Percentiles rank a stretch among this genome's conserved stretches.
Evolutionary conservation across 2,797 vertebrate species (phyloP).

Genomic region (Anguilla megastoma): DNA sequence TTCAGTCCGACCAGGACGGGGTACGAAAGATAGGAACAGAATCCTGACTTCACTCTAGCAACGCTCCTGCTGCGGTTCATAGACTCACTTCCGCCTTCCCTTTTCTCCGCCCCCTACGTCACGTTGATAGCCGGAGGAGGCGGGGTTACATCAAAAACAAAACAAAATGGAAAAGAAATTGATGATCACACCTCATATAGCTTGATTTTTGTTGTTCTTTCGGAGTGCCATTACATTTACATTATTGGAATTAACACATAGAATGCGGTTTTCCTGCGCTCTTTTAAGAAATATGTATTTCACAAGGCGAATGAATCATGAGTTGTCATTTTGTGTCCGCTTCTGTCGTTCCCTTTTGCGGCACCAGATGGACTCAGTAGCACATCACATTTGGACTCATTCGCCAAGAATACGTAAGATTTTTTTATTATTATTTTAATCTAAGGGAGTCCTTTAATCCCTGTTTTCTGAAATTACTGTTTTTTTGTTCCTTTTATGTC

Average conservation of each 20-base stretch:
- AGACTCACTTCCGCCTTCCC: constrained; percentile 44
- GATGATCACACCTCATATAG: neutral
- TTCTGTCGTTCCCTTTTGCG: neutral
- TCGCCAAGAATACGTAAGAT: neutral
- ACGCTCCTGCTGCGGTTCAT: constrained; percentile 30
- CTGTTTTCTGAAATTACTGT: neutral
- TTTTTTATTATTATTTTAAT: neutral
- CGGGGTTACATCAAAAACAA: constrained; percentile 16
- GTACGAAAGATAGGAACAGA: constrained; percentile 14
- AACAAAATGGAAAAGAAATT: neutral
- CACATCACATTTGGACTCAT: neutral
- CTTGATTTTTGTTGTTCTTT: neutral
- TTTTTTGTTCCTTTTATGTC: neutral
- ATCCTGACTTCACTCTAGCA: constrained; percentile 26
- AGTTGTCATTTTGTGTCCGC: neutral
- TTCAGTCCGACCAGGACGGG: constrained; percentile 1
- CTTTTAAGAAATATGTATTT: neutral
- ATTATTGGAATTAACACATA: neutral
- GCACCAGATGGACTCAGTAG: constrained; percentile 27
- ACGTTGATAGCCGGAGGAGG: constrained; percentile 26
- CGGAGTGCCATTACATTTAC: neutral
- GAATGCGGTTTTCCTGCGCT: neutral
- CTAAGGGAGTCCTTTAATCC: neutral
- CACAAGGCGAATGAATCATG: neutral
- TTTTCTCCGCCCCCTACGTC: constrained; percentile 32